Evolutionary conservation across 2,113 vertebrate species (phyloP).

Genomic region (Chamaetylas fuelleborni): DNA sequence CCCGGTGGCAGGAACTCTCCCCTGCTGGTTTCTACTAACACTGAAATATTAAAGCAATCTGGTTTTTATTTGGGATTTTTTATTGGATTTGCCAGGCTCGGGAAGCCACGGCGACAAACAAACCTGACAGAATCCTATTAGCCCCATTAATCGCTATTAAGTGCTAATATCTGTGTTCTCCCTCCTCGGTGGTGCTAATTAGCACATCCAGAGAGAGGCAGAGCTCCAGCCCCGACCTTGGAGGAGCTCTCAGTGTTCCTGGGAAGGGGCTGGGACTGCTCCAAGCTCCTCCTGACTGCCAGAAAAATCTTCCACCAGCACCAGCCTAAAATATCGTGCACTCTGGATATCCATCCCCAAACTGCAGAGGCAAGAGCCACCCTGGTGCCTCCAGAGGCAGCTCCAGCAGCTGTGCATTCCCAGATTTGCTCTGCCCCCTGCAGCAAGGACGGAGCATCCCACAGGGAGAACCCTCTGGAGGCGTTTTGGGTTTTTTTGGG

Average conservation of each 20-base stretch:
- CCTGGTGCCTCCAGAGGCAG: neutral
- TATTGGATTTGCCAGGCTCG: neutral
- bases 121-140: neutral
- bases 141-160: neutral
- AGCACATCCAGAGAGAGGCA: neutral
- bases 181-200: neutral
- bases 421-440: too few relatives aligned
- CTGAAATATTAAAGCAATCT: neutral
- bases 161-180: neutral
- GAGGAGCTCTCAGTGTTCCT: neutral
- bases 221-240: neutral
- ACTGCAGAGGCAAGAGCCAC: neutral
- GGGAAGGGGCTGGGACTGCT: neutral
- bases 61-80: neutral
- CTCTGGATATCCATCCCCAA: neutral
- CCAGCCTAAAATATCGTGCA: accelerated
- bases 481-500: neutral
- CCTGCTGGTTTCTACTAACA: neutral
- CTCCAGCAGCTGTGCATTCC: neutral
- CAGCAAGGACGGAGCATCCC: neutral
- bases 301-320: neutral
- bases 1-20: neutral
- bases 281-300: neutral
- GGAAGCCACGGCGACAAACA: neutral
- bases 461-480: neutral